A percentile compares a stretch with the other conserved stretches of the same genome.
phyloP scores from a whole-genome alignment of 2,113 vertebrate species.

The Pycnonotus jocosus region DNA sequence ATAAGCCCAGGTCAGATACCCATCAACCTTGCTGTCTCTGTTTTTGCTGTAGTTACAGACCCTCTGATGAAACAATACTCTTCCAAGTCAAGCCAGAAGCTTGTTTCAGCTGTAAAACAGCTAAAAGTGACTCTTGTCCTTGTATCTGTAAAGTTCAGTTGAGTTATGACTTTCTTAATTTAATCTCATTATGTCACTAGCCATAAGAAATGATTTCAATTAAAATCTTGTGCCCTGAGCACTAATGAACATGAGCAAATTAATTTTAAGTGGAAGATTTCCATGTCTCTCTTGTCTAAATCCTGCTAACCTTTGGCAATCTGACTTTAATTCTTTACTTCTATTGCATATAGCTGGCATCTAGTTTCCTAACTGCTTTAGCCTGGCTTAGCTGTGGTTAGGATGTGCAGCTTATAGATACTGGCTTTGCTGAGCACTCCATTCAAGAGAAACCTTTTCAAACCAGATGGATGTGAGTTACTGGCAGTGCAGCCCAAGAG shows the following conservation, averaged over 20 bases:
- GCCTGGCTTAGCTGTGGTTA: not conserved
- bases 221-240: not conserved
- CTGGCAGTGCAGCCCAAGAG: not conserved
- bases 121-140: not conserved
- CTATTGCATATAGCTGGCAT: not conserved
- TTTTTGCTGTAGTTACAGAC: not conserved
- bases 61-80: not conserved
- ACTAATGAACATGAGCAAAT: not conserved
- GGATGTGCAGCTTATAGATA: not conserved
- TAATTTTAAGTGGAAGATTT: not conserved
- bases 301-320: not conserved
- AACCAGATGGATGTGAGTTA: not conserved
- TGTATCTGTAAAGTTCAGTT: not conserved
- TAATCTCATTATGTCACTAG: not conserved
- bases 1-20: not conserved
- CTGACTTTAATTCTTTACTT: not conserved
- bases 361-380: not conserved
- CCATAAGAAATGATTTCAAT: not conserved
- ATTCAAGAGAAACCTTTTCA: not conserved
- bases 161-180: not conserved
- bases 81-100: not conserved
- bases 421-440: not conserved
- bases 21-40: not conserved
- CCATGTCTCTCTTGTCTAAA: not conserved
- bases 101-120: not conserved